Base-by-base conservation (phyloP, 2,797 vertebrate species). In the Eutrigla gurnardus region DNA sequence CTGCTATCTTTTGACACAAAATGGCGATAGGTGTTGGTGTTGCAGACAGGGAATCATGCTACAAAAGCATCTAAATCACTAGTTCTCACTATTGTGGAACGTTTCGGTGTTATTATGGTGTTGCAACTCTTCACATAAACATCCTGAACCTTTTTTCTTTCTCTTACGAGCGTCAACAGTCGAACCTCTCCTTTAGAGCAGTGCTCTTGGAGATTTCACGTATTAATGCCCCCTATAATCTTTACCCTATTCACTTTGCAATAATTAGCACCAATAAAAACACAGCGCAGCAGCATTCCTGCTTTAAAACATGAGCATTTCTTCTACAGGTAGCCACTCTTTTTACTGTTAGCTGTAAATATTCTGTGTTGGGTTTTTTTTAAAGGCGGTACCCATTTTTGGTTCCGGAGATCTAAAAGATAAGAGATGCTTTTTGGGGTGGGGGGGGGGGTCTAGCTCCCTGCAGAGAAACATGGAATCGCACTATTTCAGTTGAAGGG, bases 321-420 rank as follows among this genome's bases (percentile, higher is more conserved):
- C 74, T 86, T 83, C 77, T 82, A 82, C 88, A 87, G 77, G 72
- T 83, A 70, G 54, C 83, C 82, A 79, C 83, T 86, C 78, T 86
- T 91, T 92, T 84, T 92, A 91, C 86, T 78, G 55, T 90, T 70
- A 39, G 86, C 76, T 92, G 88, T 92, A 92, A 84, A 92, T 92
- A 91, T n/a, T 80, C 57, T 8, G 15, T 84, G 65, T 79, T 87
- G 62, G 72, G 67, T 73, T 69, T 80, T 77, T 58, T 74, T 49
- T 59, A 65, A 61, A 83, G 57, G 68, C 8, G 5, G 9, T 49
- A 65, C 57, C 42, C 64, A 35, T n/a, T 69, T 73, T 83, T 75
- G 77, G 60, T 77, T 77, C 32, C 59, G 47, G 76, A 78, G 49
- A 84, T 75, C 59, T 78, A 70, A 77, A 77, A 59, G 43, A 49